Conservation (phyloP, 2,888 invertebrate species). For the Parapristionchus giblindavisi region DNA sequence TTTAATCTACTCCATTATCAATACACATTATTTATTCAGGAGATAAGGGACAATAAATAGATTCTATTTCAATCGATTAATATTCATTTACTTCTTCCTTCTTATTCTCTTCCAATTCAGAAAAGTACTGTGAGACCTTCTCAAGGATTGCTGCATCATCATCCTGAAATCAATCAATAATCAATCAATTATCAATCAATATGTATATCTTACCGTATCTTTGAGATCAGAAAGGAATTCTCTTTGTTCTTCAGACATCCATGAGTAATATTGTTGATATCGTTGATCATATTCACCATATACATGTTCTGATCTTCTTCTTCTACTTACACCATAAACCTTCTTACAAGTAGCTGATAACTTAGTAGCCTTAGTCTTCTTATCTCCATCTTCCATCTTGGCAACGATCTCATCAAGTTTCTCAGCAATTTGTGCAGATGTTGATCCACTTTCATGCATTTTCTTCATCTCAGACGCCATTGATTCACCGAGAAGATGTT, state of each 20-base stretch:
- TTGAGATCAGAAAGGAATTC: slow-evolving; percentile 8
- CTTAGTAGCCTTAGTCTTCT: slow-evolving; percentile 21
- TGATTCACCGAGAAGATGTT: slow-evolving; percentile 45
- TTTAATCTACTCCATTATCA: too few species aligned
- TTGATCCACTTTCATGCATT: slow-evolving; percentile 16
- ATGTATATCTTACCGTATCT: background rate
- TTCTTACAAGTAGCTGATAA: background rate
- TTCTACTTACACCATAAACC: background rate
- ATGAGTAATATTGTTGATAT: slow-evolving; percentile 24
- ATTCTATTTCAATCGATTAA: background rate
- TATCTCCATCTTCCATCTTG: slow-evolving; percentile 13
- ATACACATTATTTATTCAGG: background rate
- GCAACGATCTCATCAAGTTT: slow-evolving; percentile 19
- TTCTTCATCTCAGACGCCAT: slow-evolving; percentile 1
- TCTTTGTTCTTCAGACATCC: slow-evolving; percentile 15
- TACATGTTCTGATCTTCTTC: background rate
- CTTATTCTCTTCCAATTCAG: background rate
- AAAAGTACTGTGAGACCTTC: slow-evolving; percentile 1
- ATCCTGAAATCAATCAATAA: background rate
- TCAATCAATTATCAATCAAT: background rate
- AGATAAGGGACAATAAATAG: background rate
- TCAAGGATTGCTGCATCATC: background rate
- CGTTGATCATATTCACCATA: slow-evolving; percentile 10
- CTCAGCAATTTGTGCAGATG: slow-evolving; percentile 17
- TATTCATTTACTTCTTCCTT: slow-evolving; percentile 25